These are phyloP conservation scores for Ptyas mucosa DNA, from an alignment of 2,113 vertebrate genomes.

Conservation along the genomic window DNA sequence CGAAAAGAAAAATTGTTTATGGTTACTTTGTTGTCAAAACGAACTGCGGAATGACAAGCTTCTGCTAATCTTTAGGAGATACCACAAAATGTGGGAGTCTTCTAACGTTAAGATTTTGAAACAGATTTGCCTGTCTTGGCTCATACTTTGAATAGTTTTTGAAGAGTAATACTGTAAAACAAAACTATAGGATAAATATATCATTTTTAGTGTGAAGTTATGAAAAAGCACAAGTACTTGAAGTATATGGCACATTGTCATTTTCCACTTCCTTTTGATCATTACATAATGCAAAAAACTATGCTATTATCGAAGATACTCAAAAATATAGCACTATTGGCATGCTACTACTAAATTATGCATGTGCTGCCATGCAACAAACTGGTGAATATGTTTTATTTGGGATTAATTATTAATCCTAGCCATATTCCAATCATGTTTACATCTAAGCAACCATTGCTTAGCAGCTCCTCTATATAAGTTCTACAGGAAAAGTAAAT, in stretches of 20 bases:
- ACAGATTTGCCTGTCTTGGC: conserved; percentile 35
- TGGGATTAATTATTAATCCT: conserved; percentile 52
- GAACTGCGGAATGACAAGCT: neutral
- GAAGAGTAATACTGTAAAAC: conserved; percentile 35
- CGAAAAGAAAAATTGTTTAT: neutral
- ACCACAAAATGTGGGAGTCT: conserved; percentile 21
- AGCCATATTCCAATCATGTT: conserved; percentile 28
- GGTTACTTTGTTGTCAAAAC: neutral
- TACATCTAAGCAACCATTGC: conserved; percentile 21
- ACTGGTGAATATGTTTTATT: conserved; percentile 38
- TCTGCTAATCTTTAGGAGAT: conserved; percentile 10
- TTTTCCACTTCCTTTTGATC: conserved; percentile 39
- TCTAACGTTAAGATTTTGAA: conserved; percentile 5
- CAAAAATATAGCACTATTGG: conserved; percentile 39
- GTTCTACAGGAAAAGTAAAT: neutral
- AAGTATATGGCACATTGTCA: conserved; percentile 56
- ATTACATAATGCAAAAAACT: conserved; percentile 47
- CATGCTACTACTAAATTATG: conserved; percentile 33
- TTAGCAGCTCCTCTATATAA: conserved; percentile 7
- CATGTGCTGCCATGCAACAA: neutral
- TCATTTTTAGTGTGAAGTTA: conserved; percentile 49
- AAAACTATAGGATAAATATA: conserved; percentile 65
- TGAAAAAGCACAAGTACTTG: conserved; percentile 61
- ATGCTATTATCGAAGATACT: conserved; percentile 43
- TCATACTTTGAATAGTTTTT: conserved; percentile 68